Conservation (phyloP, 2,888 invertebrate genomes). For the Cordilura impudica region DNA sequence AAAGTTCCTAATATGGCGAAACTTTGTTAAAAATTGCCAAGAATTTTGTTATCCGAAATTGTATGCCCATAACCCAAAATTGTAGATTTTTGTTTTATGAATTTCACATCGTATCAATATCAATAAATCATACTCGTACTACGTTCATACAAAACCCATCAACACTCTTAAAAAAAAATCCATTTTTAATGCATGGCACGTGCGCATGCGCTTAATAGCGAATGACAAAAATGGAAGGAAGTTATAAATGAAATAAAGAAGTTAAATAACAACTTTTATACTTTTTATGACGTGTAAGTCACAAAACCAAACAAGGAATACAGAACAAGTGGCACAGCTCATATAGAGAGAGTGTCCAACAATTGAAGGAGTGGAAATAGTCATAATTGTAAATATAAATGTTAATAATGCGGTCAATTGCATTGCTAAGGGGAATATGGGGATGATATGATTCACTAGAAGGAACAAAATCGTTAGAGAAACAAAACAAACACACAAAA, state of each 20-base stretch:
- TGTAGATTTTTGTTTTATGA: constrained; percentile 15
- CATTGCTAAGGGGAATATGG: constrained; percentile 28
- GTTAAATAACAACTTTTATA: constrained; percentile 43
- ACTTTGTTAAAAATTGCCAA: constrained; percentile 34
- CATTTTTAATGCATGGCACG: constrained; percentile 64
- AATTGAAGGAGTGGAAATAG: background rate
- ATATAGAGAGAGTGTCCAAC: background rate
- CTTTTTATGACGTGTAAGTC: constrained; percentile 28
- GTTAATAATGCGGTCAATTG: constrained; percentile 53
- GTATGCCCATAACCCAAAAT: constrained; percentile 45
- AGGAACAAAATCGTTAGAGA: no score
- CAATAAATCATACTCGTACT: constrained; percentile 54
- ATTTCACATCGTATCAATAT: constrained; percentile 57
- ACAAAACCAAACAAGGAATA: constrained; percentile 37
- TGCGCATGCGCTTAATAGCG: constrained; percentile 57
- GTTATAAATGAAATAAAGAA: constrained; percentile 41
- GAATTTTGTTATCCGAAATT: constrained; percentile 45
- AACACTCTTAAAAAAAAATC: constrained; percentile 32
- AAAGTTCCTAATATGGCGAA: constrained; percentile 39
- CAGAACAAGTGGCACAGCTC: background rate
- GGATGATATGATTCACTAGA: no score
- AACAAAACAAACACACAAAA: no score
- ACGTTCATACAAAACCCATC: constrained; percentile 25
- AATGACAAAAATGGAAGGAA: constrained; percentile 59
- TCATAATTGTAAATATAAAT: background rate